phyloP scores from a whole-genome alignment of 2,797 vertebrate species.

The Antrozous pallidus region DNA sequence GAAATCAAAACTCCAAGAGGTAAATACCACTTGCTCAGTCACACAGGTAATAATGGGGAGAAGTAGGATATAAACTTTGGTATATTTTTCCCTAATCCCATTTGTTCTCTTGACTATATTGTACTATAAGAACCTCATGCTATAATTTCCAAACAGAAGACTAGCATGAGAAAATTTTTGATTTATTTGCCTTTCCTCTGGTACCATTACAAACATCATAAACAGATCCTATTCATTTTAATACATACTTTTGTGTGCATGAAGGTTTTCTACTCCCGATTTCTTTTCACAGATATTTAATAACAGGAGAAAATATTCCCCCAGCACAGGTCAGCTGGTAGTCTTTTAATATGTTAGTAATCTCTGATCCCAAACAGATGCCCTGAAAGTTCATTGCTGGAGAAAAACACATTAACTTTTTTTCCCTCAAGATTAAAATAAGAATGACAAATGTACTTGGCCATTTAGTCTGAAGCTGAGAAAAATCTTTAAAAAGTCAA shows the following conservation, averaged over 20 bases:
- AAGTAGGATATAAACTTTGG: not conserved
- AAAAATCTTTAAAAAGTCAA: not conserved
- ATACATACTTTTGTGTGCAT: not conserved
- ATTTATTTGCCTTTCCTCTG: conserved; percentile 30
- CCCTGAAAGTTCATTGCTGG: not conserved
- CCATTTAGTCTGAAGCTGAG: conserved; percentile 12
- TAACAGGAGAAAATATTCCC: not conserved
- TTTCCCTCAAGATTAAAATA: conserved; percentile 31
- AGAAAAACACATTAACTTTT: conserved; percentile 33
- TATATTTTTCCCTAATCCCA: not conserved
- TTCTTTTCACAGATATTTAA: conserved; percentile 44
- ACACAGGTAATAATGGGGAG: not conserved
- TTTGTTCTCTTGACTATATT: not conserved
- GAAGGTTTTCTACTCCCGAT: not conserved
- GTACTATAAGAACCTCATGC: not conserved
- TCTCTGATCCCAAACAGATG: not conserved
- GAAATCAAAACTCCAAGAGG: not conserved
- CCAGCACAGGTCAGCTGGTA: not conserved
- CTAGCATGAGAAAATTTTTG: not conserved
- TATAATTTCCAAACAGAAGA: conserved; percentile 25
- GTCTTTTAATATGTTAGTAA: not conserved
- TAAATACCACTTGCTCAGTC: not conserved
- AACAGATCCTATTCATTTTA: not conserved
- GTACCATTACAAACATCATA: not conserved
- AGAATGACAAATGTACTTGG: not conserved